Evolutionary conservation across 2,113 vertebrate genomes (phyloP), one percentile per base, ranked within the genome.

Genomic region (Apteryx mantelli): DNA sequence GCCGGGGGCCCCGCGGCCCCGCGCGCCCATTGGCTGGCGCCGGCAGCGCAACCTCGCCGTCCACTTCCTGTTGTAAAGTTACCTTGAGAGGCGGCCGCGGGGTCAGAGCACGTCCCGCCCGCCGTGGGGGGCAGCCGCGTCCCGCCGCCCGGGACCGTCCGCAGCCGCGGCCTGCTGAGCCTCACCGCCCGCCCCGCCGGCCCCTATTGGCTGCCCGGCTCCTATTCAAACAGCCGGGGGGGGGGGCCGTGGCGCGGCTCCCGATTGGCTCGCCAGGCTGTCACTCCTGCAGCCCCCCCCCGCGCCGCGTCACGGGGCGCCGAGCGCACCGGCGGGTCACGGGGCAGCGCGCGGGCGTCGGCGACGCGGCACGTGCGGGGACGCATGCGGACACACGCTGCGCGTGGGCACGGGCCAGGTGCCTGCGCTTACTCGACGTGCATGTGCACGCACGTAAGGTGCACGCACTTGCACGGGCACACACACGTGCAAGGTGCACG

Each of bases 11-110:
- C 95, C 86, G 86, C 77, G 76, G 76, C 50, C n/a, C 32, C 32
- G 52, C 44, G 24, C 82, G 16, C 38, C 11, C 55, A 98, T 98
- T 98, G 98, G 98, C 56, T 73, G 87, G 75, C 77, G 63, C 56
- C n/a, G 70, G 88, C 93, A 89, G 97, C 98, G 97, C 96, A 96
- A 97, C 97, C 97, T 95, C 97, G 81, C 97, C 94, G 96, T 90
- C 98, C 98, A 99, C 99, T 99, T 99, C 99, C 99, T 99, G 99
- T 98, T 99, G 98, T 98, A 99, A 98, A 99, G 99, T 99, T 99
- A 99, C 99, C 99, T 99, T 99, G 99, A 99, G 99, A 98, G 98
- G 98, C 98, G 99, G 98, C 98, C 98, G 99, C 99, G 99, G 99
- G 99, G 99, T 99, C 99, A 99, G 99, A 98, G 97, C 76, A 84